Percentiles rank a stretch among this genome's conserved stretches.
phyloP scores from a whole-genome alignment of 2,797 vertebrate genomes.

The Tadarida brasiliensis region DNA sequence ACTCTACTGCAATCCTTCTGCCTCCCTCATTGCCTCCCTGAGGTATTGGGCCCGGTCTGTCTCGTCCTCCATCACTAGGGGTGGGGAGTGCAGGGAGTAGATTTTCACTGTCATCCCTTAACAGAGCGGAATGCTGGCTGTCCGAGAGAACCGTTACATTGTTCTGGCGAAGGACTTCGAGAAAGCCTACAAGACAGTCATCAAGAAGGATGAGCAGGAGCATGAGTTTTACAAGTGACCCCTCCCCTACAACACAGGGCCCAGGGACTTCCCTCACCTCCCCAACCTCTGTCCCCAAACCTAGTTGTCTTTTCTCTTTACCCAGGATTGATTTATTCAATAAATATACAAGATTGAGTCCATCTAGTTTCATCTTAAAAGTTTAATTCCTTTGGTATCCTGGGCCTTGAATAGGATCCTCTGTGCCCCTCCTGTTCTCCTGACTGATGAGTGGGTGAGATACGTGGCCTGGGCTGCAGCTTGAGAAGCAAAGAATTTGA shows the following conservation, averaged over 20 bases:
- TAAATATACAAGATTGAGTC: constrained; percentile 70
- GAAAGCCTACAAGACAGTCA: constrained; percentile 97
- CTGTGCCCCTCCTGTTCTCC: not conserved
- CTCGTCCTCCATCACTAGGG: not conserved
- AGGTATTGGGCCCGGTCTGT: not conserved
- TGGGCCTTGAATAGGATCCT: not conserved
- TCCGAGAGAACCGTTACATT: constrained; percentile 96
- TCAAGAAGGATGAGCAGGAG: constrained; percentile 97
- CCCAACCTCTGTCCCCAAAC: constrained; percentile 19
- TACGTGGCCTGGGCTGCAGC: not conserved
- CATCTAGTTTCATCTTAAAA: constrained; percentile 35
- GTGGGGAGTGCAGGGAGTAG: not conserved
- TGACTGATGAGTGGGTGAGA: not conserved
- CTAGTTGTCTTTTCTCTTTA: constrained; percentile 61
- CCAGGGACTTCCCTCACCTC: not conserved
- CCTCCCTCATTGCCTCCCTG: not conserved
- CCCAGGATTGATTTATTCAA: constrained; percentile 69
- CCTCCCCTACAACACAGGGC: not conserved
- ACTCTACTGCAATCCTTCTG: not conserved
- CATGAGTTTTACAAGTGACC: constrained; percentile 96
- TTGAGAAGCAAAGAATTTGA: constrained; percentile 2
- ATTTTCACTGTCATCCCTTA: not conserved
- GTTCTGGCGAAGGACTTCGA: constrained; percentile 97
- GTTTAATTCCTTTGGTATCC: not conserved
- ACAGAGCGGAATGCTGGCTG: constrained; percentile 96